Percentiles rank a stretch among this genome's conserved stretches.
Evolutionary conservation across 2,888 invertebrate genomes (phyloP).

Genomic region (Drosophila koepferae): DNA sequence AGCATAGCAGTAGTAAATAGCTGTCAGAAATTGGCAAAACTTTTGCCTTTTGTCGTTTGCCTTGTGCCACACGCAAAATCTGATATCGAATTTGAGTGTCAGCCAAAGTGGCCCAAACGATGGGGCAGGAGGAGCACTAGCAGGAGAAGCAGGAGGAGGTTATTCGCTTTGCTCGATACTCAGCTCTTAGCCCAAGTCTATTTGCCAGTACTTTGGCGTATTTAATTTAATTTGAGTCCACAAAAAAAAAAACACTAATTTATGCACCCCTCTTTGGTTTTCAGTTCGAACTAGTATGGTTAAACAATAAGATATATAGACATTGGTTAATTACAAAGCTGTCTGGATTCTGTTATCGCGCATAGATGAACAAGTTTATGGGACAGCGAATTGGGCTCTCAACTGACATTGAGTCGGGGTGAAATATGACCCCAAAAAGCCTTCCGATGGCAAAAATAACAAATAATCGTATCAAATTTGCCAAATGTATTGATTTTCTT

Average conservation of each 20-base stretch:
- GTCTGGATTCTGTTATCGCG: conserved; percentile 43
- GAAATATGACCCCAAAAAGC: conserved; percentile 8
- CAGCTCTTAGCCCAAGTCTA: background rate
- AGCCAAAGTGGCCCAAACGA: conserved; percentile 71
- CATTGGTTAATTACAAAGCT: conserved; percentile 72
- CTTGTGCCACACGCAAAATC: conserved; percentile 64
- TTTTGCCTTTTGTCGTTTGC: conserved; percentile 27
- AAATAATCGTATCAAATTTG: conserved; percentile 9
- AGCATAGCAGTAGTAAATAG: conserved; percentile 16
- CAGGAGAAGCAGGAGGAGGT: background rate
- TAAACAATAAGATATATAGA: conserved; percentile 47
- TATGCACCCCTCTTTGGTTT: conserved; percentile 56
- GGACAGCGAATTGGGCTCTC: background rate
- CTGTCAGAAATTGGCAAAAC: conserved; percentile 36
- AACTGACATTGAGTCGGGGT: background rate
- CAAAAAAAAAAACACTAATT: conserved; percentile 50
- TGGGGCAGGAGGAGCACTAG: background rate
- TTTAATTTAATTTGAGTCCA: conserved; percentile 57
- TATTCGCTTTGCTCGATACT: background rate
- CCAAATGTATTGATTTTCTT: conserved; percentile 4
- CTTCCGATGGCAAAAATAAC: background rate
- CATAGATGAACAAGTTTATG: conserved; percentile 49
- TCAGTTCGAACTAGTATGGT: conserved; percentile 50
- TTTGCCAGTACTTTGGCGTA: conserved; percentile 41
- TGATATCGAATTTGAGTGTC: conserved; percentile 77